Evolutionary conservation across 2,888 invertebrate species (phyloP).

Genomic region (Phortica magna): DNA sequence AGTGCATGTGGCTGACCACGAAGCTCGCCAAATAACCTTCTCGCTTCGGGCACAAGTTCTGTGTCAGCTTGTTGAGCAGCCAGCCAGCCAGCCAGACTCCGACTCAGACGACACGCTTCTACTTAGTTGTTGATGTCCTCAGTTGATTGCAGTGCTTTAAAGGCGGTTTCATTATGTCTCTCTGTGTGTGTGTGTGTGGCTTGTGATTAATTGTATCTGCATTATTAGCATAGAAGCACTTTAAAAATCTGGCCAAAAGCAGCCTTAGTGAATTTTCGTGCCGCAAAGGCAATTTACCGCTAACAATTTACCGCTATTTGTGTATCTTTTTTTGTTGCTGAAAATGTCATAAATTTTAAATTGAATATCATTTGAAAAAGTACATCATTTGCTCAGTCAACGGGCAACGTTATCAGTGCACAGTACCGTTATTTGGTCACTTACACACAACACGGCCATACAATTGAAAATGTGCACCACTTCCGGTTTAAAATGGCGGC

Average conservation of each 20-base stretch:
- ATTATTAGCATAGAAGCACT: too few species aligned
- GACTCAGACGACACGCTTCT: too few species aligned
- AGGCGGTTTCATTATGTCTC: too few species aligned
- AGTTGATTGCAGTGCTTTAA: too few species aligned
- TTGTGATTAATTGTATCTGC: too few species aligned
- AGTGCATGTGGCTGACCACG: conserved; percentile 76
- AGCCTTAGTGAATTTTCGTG: background rate
- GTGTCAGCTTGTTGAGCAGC: too few species aligned
- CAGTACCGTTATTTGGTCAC: conserved; percentile 19
- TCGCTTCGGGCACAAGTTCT: background rate
- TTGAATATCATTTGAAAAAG: background rate
- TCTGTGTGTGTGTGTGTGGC: too few species aligned
- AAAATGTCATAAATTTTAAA: conserved; percentile 1
- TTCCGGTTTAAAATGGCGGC: conserved; percentile 71
- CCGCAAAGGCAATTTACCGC: background rate
- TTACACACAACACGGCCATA: background rate
- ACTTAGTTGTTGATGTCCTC: too few species aligned
- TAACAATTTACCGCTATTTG: background rate
- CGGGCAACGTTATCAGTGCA: background rate
- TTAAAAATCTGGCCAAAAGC: background rate
- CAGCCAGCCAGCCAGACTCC: too few species aligned
- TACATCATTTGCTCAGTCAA: background rate
- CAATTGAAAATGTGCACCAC: conserved; percentile 61
- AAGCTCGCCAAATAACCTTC: conserved; percentile 5
- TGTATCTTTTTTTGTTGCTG: background rate